Conservation (phyloP, 1,140 invertebrate genomes). For the Agrypnia vestita region DNA sequence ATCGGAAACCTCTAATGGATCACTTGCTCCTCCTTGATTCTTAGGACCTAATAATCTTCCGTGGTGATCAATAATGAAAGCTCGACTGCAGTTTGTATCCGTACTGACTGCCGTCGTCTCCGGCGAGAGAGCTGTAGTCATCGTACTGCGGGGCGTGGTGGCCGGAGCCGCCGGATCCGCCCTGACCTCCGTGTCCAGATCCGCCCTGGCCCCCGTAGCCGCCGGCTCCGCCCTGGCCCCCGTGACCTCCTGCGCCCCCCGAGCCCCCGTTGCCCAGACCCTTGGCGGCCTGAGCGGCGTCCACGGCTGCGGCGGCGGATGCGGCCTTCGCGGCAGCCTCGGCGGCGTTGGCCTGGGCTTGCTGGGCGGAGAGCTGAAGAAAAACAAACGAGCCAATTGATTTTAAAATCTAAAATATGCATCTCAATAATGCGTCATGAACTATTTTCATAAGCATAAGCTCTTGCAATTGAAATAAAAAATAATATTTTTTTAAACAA, state of each 20-base stretch:
- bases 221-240: conserved; percentile 32
- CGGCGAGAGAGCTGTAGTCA: conserved; percentile 53
- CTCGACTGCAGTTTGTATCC: conserved; percentile 58
- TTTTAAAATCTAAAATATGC: neutral
- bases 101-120: conserved; percentile 54
- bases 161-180: neutral
- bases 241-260: conserved; percentile 17
- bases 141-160: conserved; percentile 50
- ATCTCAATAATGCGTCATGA: too few relatives aligned
- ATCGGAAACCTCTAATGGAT: conserved; percentile 39
- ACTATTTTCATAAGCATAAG: too few relatives aligned
- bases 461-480: too few relatives aligned
- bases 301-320: conserved; percentile 52
- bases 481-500: too few relatives aligned
- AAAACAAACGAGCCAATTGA: conserved; percentile 30
- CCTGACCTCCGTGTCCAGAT: conserved; percentile 1
- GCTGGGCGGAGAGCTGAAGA: conserved; percentile 54
- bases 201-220: neutral
- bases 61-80: conserved; percentile 56
- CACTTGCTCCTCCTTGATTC: neutral
- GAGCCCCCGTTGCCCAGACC: neutral
- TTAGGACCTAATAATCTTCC: conserved; percentile 30
- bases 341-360: conserved; percentile 58
- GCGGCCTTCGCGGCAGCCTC: conserved; percentile 59
- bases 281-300: conserved; percentile 54